Conservation (phyloP, 2,797 vertebrate genomes). For the Crax fasciolata region DNA sequence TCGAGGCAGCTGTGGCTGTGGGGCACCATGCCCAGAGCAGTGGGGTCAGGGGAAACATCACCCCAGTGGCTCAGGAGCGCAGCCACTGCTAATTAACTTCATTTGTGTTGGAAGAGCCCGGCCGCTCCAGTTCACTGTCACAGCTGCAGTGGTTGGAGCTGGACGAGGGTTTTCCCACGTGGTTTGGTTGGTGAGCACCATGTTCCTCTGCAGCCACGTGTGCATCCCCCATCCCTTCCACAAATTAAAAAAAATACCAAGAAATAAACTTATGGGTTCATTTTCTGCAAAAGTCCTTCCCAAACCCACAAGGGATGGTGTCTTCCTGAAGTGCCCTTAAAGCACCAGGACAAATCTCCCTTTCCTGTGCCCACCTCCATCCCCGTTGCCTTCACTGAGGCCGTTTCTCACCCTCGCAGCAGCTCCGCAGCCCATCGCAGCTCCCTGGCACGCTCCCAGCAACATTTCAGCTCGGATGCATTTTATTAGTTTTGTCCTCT, state of each 20-base stretch:
- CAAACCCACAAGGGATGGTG: neutral
- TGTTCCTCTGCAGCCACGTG: neutral
- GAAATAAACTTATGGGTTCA: neutral
- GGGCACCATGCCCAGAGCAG: neutral
- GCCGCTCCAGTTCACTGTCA: fast-evolving
- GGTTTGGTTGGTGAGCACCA: neutral
- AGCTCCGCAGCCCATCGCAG: neutral
- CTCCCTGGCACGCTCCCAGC: slow-evolving; percentile 65
- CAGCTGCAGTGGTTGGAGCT: neutral
- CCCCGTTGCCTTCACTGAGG: fast-evolving
- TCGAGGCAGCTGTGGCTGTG: fast-evolving
- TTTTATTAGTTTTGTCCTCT: slow-evolving; percentile 73
- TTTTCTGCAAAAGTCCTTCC: neutral
- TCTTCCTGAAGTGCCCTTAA: fast-evolving
- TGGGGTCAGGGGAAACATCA: neutral
- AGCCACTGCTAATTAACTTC: slow-evolving; percentile 16
- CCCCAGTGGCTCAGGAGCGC: neutral
- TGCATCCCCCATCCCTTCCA: neutral
- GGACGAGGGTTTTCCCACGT: fast-evolving
- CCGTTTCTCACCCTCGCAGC: neutral
- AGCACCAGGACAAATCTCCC: neutral
- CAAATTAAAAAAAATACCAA: neutral
- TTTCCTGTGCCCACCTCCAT: neutral
- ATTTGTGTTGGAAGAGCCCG: neutral
- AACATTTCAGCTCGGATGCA: slow-evolving; percentile 22